Conservation (phyloP, 2,888 invertebrate species). For the Epirrita christyi region DNA sequence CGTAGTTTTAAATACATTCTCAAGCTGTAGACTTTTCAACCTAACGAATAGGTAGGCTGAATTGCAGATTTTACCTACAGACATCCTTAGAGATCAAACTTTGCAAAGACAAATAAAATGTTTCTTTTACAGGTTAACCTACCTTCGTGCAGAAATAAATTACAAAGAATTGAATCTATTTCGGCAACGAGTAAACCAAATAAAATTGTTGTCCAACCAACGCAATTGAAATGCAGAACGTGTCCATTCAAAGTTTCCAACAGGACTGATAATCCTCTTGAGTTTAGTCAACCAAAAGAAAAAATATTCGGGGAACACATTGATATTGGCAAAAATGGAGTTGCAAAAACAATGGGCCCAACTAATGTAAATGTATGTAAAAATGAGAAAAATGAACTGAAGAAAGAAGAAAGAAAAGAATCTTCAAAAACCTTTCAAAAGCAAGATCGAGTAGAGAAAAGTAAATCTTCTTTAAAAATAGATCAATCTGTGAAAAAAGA, state of each 20-base stretch:
- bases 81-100: too few relatives aligned
- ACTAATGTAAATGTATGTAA: neutral
- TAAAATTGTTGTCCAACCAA: neutral
- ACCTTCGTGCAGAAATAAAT: constrained; percentile 7
- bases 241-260: neutral
- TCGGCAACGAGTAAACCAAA: constrained; percentile 1
- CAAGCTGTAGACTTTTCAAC: too few relatives aligned
- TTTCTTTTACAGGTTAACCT: constrained; percentile 17
- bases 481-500: neutral
- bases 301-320: constrained; percentile 1
- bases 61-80: too few relatives aligned
- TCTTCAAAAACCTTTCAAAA: constrained; percentile 2
- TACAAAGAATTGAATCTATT: constrained; percentile 10
- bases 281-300: constrained; percentile 5
- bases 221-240: neutral
- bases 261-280: neutral
- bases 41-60: too few relatives aligned
- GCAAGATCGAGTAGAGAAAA: constrained; percentile 1
- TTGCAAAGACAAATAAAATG: too few relatives aligned
- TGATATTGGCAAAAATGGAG: neutral
- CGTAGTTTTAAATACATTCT: too few relatives aligned
- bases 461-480: neutral
- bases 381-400: neutral
- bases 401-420: constrained; percentile 5
- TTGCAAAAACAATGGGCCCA: neutral